These are phyloP conservation scores for Hycleus phaleratus DNA, from an alignment of 1,140 invertebrate species.

Conservation along the genomic window DNA sequence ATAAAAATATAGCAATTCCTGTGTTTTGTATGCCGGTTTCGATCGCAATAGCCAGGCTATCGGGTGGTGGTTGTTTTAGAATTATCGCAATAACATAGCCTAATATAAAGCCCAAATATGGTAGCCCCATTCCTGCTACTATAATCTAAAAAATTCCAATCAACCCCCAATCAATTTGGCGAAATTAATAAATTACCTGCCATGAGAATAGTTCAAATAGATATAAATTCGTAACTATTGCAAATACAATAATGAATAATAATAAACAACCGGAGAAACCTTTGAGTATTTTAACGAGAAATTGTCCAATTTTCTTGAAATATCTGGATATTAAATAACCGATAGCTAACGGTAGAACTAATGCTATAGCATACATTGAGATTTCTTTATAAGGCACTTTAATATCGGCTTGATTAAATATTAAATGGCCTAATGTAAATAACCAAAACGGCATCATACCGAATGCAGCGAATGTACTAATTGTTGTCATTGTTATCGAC, in stretches of 20 bases:
- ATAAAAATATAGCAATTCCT: slow-evolving; percentile 80
- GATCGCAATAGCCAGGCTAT: slow-evolving; percentile 79
- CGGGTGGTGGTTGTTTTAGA: slow-evolving; percentile 52
- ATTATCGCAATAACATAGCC: slow-evolving; percentile 56
- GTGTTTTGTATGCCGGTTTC: slow-evolving; percentile 95
- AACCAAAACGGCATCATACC: slow-evolving; percentile 89
- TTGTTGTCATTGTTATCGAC: slow-evolving; percentile 87
- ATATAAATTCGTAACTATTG: slow-evolving; percentile 83
- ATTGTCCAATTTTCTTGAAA: slow-evolving; percentile 54
- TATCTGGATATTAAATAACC: slow-evolving; percentile 69
- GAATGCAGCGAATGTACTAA: slow-evolving; percentile 50
- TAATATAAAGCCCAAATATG: slow-evolving; percentile 78
- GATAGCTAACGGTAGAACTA: slow-evolving; percentile 77
- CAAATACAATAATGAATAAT: slow-evolving; percentile 87
- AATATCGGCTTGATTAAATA: slow-evolving; percentile 65
- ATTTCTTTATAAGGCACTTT: slow-evolving; percentile 77
- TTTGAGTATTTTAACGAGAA: slow-evolving; percentile 74
- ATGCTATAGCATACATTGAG: slow-evolving; percentile 59
- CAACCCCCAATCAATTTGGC: not conserved
- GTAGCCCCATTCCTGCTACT: slow-evolving; percentile 73
- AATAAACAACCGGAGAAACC: slow-evolving; percentile 79
- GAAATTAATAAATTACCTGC: slow-evolving; percentile 52
- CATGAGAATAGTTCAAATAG: slow-evolving; percentile 85
- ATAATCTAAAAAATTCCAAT: slow-evolving; percentile 55
- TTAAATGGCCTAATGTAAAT: slow-evolving; percentile 74